Percentiles rank a stretch among this genome's conserved stretches.
phyloP scores from a whole-genome alignment of 2,113 vertebrate species.

The Prochilodus magdalenae region DNA sequence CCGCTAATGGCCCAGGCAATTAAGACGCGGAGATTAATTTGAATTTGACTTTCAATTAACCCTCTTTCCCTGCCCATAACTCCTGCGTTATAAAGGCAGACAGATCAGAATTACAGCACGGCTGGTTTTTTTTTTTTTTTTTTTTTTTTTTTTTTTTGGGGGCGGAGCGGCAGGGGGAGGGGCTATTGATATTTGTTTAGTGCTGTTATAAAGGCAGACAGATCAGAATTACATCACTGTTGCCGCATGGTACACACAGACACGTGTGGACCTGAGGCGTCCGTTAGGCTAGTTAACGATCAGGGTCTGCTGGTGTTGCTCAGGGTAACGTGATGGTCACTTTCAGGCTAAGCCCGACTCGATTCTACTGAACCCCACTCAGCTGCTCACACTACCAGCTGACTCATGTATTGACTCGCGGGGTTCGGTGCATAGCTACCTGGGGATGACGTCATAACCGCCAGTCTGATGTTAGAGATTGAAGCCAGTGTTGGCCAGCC shows the following conservation, averaged over 20 bases:
- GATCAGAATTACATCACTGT: conserved; percentile 79
- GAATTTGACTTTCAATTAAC: conserved; percentile 88
- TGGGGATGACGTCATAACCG: conserved; percentile 23
- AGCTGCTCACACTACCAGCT: not conserved
- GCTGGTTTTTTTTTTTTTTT: too few species aligned
- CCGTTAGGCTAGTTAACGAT: conserved; percentile 79
- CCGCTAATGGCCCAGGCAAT: conserved; percentile 79
- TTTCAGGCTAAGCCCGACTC: conserved; percentile 59
- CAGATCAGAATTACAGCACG: too few species aligned
- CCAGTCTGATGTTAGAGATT: not conserved
- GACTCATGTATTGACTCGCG: conserved; percentile 18
- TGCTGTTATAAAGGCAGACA: conserved; percentile 72
- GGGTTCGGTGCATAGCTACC: not conserved
- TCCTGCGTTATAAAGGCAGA: too few species aligned
- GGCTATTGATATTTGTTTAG: conserved; percentile 84
- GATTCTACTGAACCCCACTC: conserved; percentile 69
- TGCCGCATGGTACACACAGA: conserved; percentile 57
- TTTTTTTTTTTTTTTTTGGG: too few species aligned
- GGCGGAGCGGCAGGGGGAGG: conserved; percentile 74
- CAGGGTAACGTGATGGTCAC: conserved; percentile 76
- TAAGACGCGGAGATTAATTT: conserved; percentile 78
- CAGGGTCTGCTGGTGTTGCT: conserved; percentile 73
- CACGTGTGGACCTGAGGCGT: conserved; percentile 69
- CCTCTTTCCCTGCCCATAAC: conserved; percentile 79
- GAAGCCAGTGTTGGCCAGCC: not conserved